A percentile compares a stretch with the other conserved stretches of the same genome.
Conservation (phyloP, 23 tunicate species). For the Trididemnum miniatum region DNA sequence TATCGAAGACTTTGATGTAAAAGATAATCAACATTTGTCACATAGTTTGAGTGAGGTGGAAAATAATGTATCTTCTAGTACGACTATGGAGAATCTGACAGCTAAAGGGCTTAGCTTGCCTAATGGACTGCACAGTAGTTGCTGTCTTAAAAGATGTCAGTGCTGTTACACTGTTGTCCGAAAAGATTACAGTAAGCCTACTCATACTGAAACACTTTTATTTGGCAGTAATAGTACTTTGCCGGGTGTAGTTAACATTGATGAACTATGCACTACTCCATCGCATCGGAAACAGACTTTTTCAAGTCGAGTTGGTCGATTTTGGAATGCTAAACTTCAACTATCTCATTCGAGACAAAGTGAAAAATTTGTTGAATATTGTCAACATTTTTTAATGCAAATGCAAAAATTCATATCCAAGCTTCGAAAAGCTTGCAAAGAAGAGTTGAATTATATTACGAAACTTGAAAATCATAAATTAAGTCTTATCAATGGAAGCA, state of each 20-base stretch:
- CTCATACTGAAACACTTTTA: neutral
- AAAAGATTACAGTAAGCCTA: neutral
- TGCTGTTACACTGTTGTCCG: conserved; percentile 24
- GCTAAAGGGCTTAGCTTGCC: too few relatives aligned
- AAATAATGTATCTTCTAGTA: too few relatives aligned
- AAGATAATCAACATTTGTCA: too few relatives aligned
- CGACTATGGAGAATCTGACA: too few relatives aligned
- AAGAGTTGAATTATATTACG: conserved; percentile 20
- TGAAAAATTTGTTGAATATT: conserved; percentile 35
- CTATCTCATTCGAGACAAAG: neutral
- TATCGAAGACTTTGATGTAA: too few relatives aligned
- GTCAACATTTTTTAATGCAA: conserved; percentile 38
- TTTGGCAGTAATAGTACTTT: conserved; percentile 26
- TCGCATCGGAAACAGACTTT: conserved; percentile 6
- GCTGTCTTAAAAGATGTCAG: conserved; percentile 4
- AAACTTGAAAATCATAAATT: neutral
- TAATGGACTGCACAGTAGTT: neutral
- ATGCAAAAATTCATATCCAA: conserved; percentile 49
- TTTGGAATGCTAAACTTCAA: conserved; percentile 41
- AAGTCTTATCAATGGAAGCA: neutral
- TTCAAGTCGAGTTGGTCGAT: neutral
- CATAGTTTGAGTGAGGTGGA: too few relatives aligned
- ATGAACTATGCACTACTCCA: neutral
- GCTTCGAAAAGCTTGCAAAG: conserved; percentile 24
- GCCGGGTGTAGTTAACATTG: conserved; percentile 46